phyloP scores from a whole-genome alignment of 2,888 invertebrate species.

The Myopa tessellatipennis region DNA sequence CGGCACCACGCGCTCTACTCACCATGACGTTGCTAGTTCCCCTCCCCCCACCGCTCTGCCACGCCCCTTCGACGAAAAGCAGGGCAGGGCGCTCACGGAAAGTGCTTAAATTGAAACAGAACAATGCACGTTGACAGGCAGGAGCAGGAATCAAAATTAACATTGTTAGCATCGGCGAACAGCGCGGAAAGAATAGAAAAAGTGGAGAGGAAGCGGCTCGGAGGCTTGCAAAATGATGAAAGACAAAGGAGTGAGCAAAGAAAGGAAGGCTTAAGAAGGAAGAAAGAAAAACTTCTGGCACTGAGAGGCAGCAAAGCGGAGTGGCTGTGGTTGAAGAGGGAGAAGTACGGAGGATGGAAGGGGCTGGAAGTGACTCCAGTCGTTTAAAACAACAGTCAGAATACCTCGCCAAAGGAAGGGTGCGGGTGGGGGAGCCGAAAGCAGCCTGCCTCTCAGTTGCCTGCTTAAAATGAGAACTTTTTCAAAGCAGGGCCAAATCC shows the following conservation, averaged over 20 bases:
- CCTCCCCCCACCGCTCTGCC: not conserved
- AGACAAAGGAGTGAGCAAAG: not conserved
- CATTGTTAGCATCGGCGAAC: slow-evolving; percentile 24
- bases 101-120: slow-evolving; percentile 25
- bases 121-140: slow-evolving; percentile 35
- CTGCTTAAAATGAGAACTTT: not conserved
- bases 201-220: not conserved
- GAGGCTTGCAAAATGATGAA: not conserved
- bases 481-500: not conserved
- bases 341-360: slow-evolving; percentile 1
- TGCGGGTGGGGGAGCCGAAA: not conserved
- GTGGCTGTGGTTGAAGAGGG: not conserved
- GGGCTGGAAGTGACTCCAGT: not conserved
- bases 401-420: not conserved
- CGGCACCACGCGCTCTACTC: not conserved
- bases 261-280: not conserved
- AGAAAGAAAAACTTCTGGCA: not conserved
- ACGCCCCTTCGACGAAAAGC: not conserved
- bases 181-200: not conserved
- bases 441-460: no score
- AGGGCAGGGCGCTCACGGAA: not conserved
- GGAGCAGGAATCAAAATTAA: slow-evolving; percentile 34
- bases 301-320: not conserved
- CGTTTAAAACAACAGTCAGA: slow-evolving; percentile 23
- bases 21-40: not conserved